Evolutionary conservation across 2,888 invertebrate genomes (phyloP).

Genomic region (Eupithecia inturbata): DNA sequence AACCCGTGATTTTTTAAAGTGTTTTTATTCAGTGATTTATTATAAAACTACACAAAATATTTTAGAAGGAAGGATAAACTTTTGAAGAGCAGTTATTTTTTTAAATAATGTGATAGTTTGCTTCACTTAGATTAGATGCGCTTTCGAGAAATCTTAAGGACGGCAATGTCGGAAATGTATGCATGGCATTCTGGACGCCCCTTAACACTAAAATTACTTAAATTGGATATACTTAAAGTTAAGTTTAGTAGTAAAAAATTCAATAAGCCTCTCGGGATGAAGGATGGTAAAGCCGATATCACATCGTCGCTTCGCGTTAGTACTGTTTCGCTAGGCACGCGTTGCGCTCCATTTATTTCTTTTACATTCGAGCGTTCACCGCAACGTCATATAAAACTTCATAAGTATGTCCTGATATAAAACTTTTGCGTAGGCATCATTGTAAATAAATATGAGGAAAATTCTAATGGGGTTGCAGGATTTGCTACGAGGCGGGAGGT

Average conservation of each 20-base stretch:
- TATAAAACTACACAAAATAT: too few species aligned
- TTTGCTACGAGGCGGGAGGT: neutral
- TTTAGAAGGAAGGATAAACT: too few species aligned
- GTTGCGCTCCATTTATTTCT: slow-evolving; percentile 17
- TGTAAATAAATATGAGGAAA: neutral
- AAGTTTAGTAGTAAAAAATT: neutral
- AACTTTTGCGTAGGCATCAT: neutral
- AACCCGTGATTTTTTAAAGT: too few species aligned
- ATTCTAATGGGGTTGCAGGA: neutral
- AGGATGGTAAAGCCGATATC: slow-evolving; percentile 3
- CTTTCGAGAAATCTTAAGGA: too few species aligned
- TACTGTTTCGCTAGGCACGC: slow-evolving; percentile 9
- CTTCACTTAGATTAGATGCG: too few species aligned
- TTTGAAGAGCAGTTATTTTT: too few species aligned
- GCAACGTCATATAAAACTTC: neutral
- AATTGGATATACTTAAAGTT: neutral
- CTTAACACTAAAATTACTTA: neutral
- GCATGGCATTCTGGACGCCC: too few species aligned
- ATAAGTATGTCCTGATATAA: neutral
- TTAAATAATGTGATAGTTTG: too few species aligned
- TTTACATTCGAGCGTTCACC: slow-evolving; percentile 4
- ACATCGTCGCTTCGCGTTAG: slow-evolving; percentile 13
- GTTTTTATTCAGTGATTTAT: too few species aligned
- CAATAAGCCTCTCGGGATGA: slow-evolving; percentile 1
- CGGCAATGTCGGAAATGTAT: too few species aligned